A percentile compares a stretch with the other conserved stretches of the same genome.
Conservation (phyloP, 2,888 invertebrate genomes). For the Eretmocerus hayati region DNA sequence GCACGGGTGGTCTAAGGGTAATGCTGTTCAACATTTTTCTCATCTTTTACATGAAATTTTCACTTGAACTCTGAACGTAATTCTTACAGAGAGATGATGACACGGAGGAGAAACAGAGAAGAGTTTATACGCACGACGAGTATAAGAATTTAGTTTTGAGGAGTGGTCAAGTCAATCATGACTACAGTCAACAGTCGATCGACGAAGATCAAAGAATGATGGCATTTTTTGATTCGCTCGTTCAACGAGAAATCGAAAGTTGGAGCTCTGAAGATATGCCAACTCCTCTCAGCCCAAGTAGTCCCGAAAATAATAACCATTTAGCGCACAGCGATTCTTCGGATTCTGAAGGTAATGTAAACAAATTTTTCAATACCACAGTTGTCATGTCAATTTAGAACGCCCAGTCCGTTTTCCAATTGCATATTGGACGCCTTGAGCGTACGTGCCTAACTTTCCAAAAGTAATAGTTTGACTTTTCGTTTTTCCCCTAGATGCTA, state of each 20-base stretch:
- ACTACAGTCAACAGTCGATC: slow-evolving; percentile 81
- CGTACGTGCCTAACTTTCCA: too few species aligned
- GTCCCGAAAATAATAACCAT: slow-evolving; percentile 34
- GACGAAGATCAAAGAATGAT: slow-evolving; percentile 91
- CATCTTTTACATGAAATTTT: neutral
- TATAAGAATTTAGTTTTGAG: slow-evolving; percentile 75
- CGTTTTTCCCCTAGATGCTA: slow-evolving; percentile 34
- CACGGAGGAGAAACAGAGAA: slow-evolving; percentile 49
- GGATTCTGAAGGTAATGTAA: slow-evolving; percentile 38
- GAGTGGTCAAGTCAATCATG: slow-evolving; percentile 79
- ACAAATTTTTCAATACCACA: neutral
- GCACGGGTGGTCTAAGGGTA: slow-evolving; percentile 58
- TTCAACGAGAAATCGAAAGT: slow-evolving; percentile 83
- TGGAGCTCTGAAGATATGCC: slow-evolving; percentile 57
- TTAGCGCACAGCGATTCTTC: slow-evolving; percentile 45
- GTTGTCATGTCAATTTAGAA: neutral
- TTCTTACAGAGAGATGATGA: slow-evolving; percentile 35
- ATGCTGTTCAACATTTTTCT: neutral
- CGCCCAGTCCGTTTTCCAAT: neutral
- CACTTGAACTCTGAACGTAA: slow-evolving; percentile 55
- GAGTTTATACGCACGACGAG: slow-evolving; percentile 72
- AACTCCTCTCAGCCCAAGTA: slow-evolving; percentile 34
- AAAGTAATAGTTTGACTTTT: too few species aligned
- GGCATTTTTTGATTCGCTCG: slow-evolving; percentile 91
- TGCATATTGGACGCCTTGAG: too few species aligned